These are phyloP conservation scores for Desmophyllum pertusum DNA, from an alignment of 92 coral and sea anemone genomes.

Conservation along the genomic window DNA sequence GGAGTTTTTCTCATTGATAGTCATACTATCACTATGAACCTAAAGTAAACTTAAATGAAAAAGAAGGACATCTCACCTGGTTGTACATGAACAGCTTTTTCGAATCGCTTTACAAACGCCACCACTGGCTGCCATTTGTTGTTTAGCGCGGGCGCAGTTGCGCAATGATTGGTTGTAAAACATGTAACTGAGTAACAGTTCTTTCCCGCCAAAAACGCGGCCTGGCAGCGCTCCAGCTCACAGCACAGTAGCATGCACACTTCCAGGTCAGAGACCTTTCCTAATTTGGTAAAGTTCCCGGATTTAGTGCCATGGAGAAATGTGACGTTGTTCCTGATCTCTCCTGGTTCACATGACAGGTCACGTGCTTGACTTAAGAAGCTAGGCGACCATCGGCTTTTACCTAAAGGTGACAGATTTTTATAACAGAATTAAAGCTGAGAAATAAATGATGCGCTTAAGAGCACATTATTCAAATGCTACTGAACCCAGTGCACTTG, in stretches of 20 bases:
- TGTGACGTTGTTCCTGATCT: conserved; percentile 72
- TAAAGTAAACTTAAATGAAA: neutral
- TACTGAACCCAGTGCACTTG: too few species aligned
- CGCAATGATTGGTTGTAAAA: conserved; percentile 82
- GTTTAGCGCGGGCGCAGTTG: conserved; percentile 86
- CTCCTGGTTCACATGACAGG: conserved; percentile 70
- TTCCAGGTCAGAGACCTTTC: conserved; percentile 86
- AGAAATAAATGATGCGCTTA: neutral
- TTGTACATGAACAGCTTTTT: conserved; percentile 35
- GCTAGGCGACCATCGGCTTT: conserved; percentile 58
- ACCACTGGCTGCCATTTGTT: conserved; percentile 89
- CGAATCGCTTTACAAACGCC: conserved; percentile 63
- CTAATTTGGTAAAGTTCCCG: conserved; percentile 87
- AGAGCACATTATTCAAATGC: too few species aligned
- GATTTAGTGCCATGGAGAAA: conserved; percentile 94
- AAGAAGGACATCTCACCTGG: conserved; percentile 26
- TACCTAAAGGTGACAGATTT: neutral
- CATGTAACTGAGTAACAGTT: conserved; percentile 90
- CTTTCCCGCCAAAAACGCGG: conserved; percentile 85
- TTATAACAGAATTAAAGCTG: neutral
- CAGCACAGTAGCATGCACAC: conserved; percentile 93
- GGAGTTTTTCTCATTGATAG: neutral
- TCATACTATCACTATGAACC: neutral
- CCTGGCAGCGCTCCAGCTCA: conserved; percentile 83
- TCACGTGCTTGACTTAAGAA: conserved; percentile 67